These are phyloP conservation scores for Corythoichthys haematopterus DNA, from an alignment of 2,113 vertebrate genomes.

Conservation along the genomic window DNA sequence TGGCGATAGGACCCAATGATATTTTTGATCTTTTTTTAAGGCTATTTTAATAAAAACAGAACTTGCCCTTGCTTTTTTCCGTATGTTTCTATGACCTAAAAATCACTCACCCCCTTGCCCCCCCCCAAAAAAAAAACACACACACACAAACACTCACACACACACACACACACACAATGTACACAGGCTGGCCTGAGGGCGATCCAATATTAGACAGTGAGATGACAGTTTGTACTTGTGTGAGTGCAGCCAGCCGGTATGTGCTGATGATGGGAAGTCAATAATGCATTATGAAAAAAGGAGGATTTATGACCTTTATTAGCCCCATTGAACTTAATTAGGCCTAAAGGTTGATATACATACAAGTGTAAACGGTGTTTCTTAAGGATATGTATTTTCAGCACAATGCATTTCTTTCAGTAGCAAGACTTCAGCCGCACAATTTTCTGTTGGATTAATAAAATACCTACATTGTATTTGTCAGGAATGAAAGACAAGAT, in stretches of 20 bases:
- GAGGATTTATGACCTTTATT: constrained; percentile 71
- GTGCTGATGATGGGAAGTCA: constrained; percentile 72
- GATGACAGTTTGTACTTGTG: constrained; percentile 72
- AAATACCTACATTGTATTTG: background rate
- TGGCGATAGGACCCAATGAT: constrained; percentile 30
- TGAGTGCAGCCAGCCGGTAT: constrained; percentile 68
- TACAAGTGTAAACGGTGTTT: constrained; percentile 53
- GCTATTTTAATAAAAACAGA: constrained; percentile 48
- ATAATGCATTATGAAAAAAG: constrained; percentile 73
- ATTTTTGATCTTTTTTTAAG: constrained; percentile 41
- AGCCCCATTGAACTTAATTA: constrained; percentile 73
- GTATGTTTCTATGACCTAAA: constrained; percentile 54
- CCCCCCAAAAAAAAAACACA: background rate
- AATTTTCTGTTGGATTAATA: background rate
- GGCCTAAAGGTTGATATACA: constrained; percentile 73
- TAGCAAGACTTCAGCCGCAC: too few species aligned
- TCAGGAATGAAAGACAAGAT: constrained; percentile 1
- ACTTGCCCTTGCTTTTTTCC: constrained; percentile 69
- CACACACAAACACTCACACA: constrained; percentile 1
- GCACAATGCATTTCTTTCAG: constrained; percentile 25
- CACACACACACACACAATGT: background rate
- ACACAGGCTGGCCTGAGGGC: constrained; percentile 55
- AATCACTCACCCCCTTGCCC: constrained; percentile 42
- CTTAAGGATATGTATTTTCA: constrained; percentile 49
- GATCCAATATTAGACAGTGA: constrained; percentile 70